Percentiles rank a stretch among this genome's conserved stretches.
Conservation (phyloP, 2,113 vertebrate species). For the Ammodytes marinus region DNA sequence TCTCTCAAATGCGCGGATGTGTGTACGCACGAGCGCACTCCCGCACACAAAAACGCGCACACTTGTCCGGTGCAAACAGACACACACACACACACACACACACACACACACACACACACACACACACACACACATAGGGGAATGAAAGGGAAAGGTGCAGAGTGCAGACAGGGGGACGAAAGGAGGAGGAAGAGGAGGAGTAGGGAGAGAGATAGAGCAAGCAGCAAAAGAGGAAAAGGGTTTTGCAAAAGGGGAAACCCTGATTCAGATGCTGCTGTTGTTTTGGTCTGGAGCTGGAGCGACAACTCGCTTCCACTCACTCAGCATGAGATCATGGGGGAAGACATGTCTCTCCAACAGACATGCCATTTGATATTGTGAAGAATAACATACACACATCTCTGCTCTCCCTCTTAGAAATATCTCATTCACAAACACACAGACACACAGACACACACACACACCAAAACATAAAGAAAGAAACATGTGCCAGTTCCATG, state of each 20-base stretch:
- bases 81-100: slow-evolving; percentile 44
- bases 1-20: slow-evolving; percentile 52
- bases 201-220: not conserved
- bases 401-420: not conserved
- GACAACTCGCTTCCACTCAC: slow-evolving; percentile 38
- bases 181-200: not conserved
- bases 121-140: slow-evolving; percentile 62
- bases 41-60: not conserved
- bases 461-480: slow-evolving; percentile 22
- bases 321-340: slow-evolving; percentile 7
- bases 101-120: slow-evolving; percentile 5
- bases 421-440: slow-evolving; percentile 1
- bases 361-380: not conserved
- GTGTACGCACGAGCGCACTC: slow-evolving; percentile 27
- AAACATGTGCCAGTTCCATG: slow-evolving; percentile 36
- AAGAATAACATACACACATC: slow-evolving; percentile 13
- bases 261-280: slow-evolving; percentile 53
- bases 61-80: slow-evolving; percentile 34
- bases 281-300: slow-evolving; percentile 30
- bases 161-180: slow-evolving; percentile 3
- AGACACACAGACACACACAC: slow-evolving; percentile 14
- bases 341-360: slow-evolving; percentile 23
- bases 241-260: slow-evolving; percentile 47
- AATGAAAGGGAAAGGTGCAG: slow-evolving; percentile 61
- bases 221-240: slow-evolving; percentile 43